Percentiles rank a stretch among this genome's conserved stretches.
Conservation (phyloP, 2,797 vertebrate species). For the Pseudochirops cupreus region DNA sequence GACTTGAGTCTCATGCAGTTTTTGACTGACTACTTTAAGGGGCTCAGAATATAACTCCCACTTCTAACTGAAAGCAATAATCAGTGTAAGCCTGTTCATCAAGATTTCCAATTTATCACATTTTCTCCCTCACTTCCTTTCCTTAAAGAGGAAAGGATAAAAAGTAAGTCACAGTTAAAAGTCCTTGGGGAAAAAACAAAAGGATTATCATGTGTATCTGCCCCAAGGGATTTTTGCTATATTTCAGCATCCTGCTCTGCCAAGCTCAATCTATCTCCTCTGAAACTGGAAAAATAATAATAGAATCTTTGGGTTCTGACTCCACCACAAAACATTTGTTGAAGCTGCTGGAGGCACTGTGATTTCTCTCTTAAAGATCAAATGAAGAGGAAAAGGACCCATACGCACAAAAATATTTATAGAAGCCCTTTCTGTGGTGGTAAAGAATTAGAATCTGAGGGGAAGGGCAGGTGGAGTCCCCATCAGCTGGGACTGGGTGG, state of each 20-base stretch:
- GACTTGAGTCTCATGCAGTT: not conserved
- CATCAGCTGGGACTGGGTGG: not conserved
- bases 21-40: not conserved
- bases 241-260: not conserved
- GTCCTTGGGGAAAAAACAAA: not conserved
- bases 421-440: not conserved
- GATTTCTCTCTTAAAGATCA: not conserved
- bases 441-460: not conserved
- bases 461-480: not conserved
- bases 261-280: conserved; percentile 1
- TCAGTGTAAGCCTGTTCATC: not conserved
- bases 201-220: not conserved
- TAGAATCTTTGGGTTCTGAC: not conserved
- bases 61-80: not conserved
- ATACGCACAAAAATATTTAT: not conserved
- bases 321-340: not conserved
- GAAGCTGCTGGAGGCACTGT: not conserved
- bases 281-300: not conserved
- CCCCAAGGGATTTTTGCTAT: not conserved
- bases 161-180: not conserved
- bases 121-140: not conserved
- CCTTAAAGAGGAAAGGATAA: conserved; percentile 26
- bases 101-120: conserved; percentile 1
- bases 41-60: not conserved
- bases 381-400: not conserved